These are phyloP conservation scores for Phoxinus dragarum DNA, from an alignment of 2,797 vertebrate species.

Conservation along the genomic window DNA sequence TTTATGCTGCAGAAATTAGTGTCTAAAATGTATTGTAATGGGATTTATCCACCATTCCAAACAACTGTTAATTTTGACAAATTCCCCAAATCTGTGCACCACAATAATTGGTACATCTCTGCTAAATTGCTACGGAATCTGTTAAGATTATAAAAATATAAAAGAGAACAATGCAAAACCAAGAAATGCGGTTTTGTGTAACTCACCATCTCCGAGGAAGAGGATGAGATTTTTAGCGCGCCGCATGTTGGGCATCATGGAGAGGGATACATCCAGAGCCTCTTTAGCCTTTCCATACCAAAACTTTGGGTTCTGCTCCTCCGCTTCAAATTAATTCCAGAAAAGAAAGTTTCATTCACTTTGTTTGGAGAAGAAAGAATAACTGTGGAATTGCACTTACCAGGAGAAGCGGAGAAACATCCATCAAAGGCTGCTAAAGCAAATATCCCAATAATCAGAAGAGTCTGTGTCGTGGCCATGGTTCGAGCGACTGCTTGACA, in stretches of 20 bases:
- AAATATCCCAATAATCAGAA: constrained; percentile 67
- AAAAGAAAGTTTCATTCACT: constrained; percentile 1
- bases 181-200: not conserved
- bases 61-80: not conserved
- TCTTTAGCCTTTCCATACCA: constrained; percentile 79
- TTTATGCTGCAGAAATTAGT: not conserved
- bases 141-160: not conserved
- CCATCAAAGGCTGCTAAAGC: constrained; percentile 63
- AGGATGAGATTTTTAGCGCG: constrained; percentile 81
- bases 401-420: constrained; percentile 54
- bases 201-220: constrained; percentile 84
- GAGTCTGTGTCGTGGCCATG: constrained; percentile 65
- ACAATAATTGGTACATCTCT: not conserved
- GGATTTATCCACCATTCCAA: not conserved
- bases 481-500: not conserved
- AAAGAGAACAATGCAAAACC: not conserved
- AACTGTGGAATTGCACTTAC: constrained; percentile 66
- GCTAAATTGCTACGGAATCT: not conserved
- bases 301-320: constrained; percentile 76
- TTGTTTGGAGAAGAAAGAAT: not conserved
- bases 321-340: constrained; percentile 60
- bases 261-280: constrained; percentile 71
- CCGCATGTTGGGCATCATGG: constrained; percentile 67
- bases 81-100: not conserved
- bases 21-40: not conserved